Percentiles rank a stretch among this genome's conserved stretches.
These are phyloP conservation scores for Drosophila neutralis DNA, from an alignment of 2,888 invertebrate genomes.

Conservation along the genomic window DNA sequence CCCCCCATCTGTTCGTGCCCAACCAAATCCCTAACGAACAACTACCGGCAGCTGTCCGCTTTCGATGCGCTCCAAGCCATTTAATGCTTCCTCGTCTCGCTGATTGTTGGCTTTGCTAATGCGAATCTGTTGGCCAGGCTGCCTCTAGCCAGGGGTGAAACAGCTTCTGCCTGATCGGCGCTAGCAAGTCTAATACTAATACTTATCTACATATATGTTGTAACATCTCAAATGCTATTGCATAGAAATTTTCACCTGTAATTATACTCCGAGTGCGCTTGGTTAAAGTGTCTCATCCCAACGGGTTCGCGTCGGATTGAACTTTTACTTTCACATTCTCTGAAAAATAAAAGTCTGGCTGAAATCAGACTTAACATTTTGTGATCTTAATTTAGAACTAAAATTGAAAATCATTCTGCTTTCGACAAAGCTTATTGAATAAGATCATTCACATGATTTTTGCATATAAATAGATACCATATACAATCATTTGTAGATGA, in stretches of 20 bases:
- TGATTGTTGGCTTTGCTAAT: constrained; percentile 24
- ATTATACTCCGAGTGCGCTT: neutral
- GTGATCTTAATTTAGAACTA: neutral
- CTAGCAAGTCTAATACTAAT: constrained; percentile 1
- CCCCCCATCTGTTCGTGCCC: constrained; percentile 7
- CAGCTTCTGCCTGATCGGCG: constrained; percentile 9
- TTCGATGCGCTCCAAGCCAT: constrained; percentile 49
- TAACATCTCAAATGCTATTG: constrained; percentile 3
- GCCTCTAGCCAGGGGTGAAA: constrained; percentile 33
- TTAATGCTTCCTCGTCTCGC: constrained; percentile 58
- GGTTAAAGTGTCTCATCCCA: neutral
- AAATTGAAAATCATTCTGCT: neutral
- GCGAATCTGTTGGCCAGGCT: constrained; percentile 18
- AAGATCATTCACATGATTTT: neutral
- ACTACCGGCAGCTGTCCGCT: constrained; percentile 77
- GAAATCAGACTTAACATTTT: neutral
- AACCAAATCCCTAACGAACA: constrained; percentile 14
- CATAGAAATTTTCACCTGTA: neutral
- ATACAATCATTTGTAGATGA: neutral
- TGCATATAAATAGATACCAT: neutral
- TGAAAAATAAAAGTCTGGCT: constrained; percentile 3
- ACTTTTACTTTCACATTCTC: neutral
- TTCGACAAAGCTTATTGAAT: neutral
- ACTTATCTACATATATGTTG: constrained; percentile 7
- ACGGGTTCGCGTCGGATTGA: neutral